Evolutionary conservation across 2,888 invertebrate genomes (phyloP).

Genomic region (Cheilosia variabilis): DNA sequence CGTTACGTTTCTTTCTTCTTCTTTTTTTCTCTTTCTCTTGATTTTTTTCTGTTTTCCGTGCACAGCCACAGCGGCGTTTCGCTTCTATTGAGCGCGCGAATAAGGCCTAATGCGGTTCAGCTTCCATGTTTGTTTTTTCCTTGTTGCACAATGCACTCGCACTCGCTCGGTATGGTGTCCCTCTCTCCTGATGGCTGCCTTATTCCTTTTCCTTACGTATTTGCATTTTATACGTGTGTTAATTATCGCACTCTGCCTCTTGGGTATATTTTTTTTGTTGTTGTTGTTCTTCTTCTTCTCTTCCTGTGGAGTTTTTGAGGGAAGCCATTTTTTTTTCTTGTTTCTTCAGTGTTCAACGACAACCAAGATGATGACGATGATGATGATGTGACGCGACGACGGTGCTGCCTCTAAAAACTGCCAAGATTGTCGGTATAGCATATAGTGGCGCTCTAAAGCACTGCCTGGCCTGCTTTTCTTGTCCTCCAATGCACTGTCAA

Average conservation of each 20-base stretch:
- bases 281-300: constrained; percentile 16
- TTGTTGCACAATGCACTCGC: constrained; percentile 66
- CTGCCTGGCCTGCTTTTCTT: constrained; percentile 50
- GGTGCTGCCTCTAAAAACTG: constrained; percentile 56
- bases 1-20: constrained; percentile 47
- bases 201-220: constrained; percentile 57
- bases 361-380: constrained; percentile 8
- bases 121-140: constrained; percentile 71
- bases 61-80: constrained; percentile 6
- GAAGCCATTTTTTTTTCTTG: constrained; percentile 64
- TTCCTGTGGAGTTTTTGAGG: constrained; percentile 55
- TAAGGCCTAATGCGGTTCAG: constrained; percentile 56
- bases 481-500: constrained; percentile 70
- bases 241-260: constrained; percentile 76
- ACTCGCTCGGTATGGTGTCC: constrained; percentile 24
- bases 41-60: constrained; percentile 29
- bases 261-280: constrained; percentile 53
- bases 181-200: constrained; percentile 40
- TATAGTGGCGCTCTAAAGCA: constrained; percentile 66
- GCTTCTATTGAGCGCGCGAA: constrained; percentile 57
- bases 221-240: constrained; percentile 76
- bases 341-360: constrained; percentile 39
- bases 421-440: constrained; percentile 64
- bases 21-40: neutral
- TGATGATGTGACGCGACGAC: constrained; percentile 36